These are phyloP conservation scores for Gadus chalcogrammus DNA, from an alignment of 2,113 vertebrate species.

Conservation along the genomic window DNA sequence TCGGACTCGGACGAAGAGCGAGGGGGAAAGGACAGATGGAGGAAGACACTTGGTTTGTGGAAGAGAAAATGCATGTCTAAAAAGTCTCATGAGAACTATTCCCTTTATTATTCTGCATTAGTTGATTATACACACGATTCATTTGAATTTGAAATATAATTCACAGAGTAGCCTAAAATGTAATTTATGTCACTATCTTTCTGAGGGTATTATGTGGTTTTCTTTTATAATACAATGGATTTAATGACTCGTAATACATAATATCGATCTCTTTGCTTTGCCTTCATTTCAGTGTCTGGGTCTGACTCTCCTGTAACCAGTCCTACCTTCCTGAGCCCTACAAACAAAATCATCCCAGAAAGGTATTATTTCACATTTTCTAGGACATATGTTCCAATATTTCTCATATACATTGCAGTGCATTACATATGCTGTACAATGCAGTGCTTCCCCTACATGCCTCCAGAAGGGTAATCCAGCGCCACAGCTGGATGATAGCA, in stretches of 20 bases:
- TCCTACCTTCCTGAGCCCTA: conserved; percentile 62
- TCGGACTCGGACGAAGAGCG: conserved; percentile 78
- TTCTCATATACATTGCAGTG: background rate
- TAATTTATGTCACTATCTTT: background rate
- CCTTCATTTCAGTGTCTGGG: conserved; percentile 44
- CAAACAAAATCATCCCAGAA: conserved; percentile 65
- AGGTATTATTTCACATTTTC: conserved; percentile 56
- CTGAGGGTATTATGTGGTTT: background rate
- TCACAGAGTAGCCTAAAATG: too few species aligned
- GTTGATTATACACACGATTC: too few species aligned
- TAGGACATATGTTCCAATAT: background rate
- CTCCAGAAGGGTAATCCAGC: too few species aligned
- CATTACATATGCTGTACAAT: background rate
- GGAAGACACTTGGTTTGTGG: conserved; percentile 38
- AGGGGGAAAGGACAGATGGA: conserved; percentile 20
- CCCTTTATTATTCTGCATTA: background rate
- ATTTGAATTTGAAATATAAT: too few species aligned
- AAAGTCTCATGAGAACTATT: background rate
- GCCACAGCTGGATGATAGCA: too few species aligned
- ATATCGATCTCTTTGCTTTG: conserved; percentile 4
- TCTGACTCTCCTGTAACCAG: conserved; percentile 58
- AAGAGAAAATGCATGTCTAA: background rate
- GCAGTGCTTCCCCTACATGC: too few species aligned
- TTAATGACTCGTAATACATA: background rate
- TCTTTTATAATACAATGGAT: too few species aligned